phyloP scores from a whole-genome alignment of 2,888 invertebrate genomes.

The Epiblema foenella region DNA sequence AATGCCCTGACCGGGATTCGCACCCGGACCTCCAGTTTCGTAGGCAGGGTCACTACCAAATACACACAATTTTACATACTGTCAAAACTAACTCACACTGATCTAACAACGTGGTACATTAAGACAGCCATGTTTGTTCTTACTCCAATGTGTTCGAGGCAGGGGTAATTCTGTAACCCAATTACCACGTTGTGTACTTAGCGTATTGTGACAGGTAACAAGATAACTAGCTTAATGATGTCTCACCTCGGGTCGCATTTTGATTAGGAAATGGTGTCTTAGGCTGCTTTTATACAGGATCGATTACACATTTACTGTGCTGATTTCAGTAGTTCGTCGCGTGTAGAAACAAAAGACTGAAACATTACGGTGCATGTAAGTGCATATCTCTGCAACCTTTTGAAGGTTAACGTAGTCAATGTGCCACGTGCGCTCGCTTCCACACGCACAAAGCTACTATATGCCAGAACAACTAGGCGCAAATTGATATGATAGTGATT shows the following conservation, averaged over 20 bases:
- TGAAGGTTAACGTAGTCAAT: no score
- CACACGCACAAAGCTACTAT: no score
- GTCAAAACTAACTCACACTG: neutral
- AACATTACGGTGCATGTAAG: no score
- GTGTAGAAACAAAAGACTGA: no score
- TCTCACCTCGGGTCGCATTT: constrained; percentile 49
- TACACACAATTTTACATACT: neutral
- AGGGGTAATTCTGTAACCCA: constrained; percentile 56
- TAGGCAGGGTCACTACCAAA: no score
- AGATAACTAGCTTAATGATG: constrained; percentile 62
- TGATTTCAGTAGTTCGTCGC: no score
- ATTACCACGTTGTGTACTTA: constrained; percentile 58
- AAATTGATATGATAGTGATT: no score
- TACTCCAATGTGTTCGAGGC: constrained; percentile 28
- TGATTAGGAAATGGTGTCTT: constrained; percentile 51
- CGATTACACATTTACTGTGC: neutral
- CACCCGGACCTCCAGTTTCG: no score
- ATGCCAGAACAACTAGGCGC: no score
- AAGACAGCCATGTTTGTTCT: constrained; percentile 40
- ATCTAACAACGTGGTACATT: constrained; percentile 6
- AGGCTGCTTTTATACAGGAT: neutral
- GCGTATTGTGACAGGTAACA: constrained; percentile 59
- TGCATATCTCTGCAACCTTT: no score
- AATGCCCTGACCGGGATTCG: no score
- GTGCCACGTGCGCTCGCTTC: no score